Percentiles rank a stretch among this genome's conserved stretches.
Conservation (phyloP, 2,888 invertebrate species). For the Linhomoeus sp. region DNA sequence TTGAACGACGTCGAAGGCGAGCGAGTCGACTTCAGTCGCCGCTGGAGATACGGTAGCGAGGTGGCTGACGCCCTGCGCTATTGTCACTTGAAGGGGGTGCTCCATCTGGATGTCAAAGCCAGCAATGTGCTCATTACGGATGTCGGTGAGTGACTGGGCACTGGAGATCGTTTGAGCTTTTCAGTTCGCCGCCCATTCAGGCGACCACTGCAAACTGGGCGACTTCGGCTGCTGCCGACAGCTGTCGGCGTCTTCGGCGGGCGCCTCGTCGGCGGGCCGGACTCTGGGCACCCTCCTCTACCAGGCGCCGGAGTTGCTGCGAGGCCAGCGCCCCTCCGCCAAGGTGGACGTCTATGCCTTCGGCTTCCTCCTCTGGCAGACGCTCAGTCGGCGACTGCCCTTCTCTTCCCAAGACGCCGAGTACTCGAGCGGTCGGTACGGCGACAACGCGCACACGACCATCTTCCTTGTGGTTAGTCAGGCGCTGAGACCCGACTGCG, state of each 20-base stretch:
- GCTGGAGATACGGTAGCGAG: background rate
- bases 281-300: conserved; percentile 4
- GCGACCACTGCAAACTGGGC: conserved; percentile 2
- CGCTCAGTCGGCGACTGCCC: conserved; percentile 2
- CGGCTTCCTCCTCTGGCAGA: conserved; percentile 6
- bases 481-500: conserved; percentile 1
- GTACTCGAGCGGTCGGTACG: too few relatives aligned
- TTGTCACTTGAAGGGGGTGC: conserved; percentile 3
- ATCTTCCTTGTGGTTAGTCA: conserved; percentile 5
- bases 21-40: background rate
- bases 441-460: conserved; percentile 3
- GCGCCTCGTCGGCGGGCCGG: background rate
- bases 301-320: conserved; percentile 4
- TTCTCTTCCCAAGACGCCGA: background rate
- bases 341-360: conserved; percentile 6
- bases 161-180: too few relatives aligned
- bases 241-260: background rate
- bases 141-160: background rate
- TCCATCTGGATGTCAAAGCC: conserved; percentile 7
- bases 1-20: background rate
- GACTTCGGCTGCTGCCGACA: conserved; percentile 5
- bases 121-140: conserved; percentile 4
- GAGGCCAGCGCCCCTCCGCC: background rate
- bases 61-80: conserved; percentile 4
- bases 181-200: background rate